Evolutionary conservation across 2,797 vertebrate genomes (phyloP), one percentile per base, ranked within the genome.

Genomic region (Phrynocephalus forsythii): DNA sequence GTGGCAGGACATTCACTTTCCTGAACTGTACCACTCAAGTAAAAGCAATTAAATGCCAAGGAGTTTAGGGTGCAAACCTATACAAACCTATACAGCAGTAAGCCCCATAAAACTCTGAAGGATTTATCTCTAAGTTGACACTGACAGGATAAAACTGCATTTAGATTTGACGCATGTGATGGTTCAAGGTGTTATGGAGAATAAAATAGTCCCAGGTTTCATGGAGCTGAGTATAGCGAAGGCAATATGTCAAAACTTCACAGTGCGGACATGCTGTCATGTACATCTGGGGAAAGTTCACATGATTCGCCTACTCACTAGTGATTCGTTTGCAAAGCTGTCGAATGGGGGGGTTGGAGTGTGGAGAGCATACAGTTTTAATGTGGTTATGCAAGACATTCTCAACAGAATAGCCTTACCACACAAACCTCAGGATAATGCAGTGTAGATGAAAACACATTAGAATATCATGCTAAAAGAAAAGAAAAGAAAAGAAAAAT

Each of bases 281-380:
- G 26, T 85, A 69, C 84, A 68, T 79, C 63, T 69, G 71, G 63
- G 75, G 10, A 48, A 78, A 68, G n/a, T 52, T 79, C 44, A 69
- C 56, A 78, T 56, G 44, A 68, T 52, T 85, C 75, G 3, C 66
- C 76, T 22, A 56, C 84, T 86, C 66, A 69, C 44, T 85, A 68
- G 63, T 33, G 11, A 69, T 79, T 30, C 66, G 22, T 79, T 69
- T 69, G 84, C 63, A 71, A 79, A 86, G 24, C 84, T 79, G 66
- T 79, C 66, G 68, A 86, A 86, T 33, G 18, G 18, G 38, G 56
- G 18, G n/a, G 8, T 24, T 20, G 52, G 52, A 56, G 9, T 15
- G 60, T 63, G 60, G 13, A 68, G 60, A 56, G 15, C n/a, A 79
- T 18, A 30, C 6, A 69, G n/a, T 28, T 69, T 79, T 85, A 79